These are phyloP conservation scores for Dynastes hyllus DNA, from an alignment of 2,888 invertebrate species.

Conservation along the genomic window DNA sequence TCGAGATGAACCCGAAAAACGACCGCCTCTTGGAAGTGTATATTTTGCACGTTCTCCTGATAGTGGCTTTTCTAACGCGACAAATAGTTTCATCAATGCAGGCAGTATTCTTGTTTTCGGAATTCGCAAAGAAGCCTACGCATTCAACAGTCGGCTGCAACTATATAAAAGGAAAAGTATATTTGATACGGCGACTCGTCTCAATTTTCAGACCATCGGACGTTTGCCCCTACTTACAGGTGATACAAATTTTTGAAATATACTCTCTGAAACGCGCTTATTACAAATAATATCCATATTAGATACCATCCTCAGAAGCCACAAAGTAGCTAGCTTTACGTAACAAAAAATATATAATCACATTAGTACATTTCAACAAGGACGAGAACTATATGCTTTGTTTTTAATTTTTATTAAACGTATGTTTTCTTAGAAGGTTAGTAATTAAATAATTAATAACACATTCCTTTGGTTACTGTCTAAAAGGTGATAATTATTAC, in stretches of 20 bases:
- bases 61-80: not conserved
- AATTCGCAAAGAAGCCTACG: conserved; percentile 18
- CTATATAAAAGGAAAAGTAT: conserved; percentile 13
- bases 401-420: no score
- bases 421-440: no score
- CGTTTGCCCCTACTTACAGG: conserved; percentile 75
- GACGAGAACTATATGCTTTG: no score
- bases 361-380: no score
- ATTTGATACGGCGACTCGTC: conserved; percentile 16
- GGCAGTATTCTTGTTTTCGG: conserved; percentile 10
- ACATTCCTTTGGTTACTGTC: no score
- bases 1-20: conserved; percentile 53
- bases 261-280: not conserved
- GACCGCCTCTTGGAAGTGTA: conserved; percentile 21
- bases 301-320: no score
- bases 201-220: conserved; percentile 67
- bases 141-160: conserved; percentile 7
- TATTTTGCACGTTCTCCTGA: conserved; percentile 7
- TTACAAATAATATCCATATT: no score
- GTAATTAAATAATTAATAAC: no score
- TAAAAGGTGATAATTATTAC: no score
- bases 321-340: no score
- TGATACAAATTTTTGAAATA: conserved; percentile 63
- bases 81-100: conserved; percentile 26
- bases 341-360: no score